Evolutionary conservation across 2,888 invertebrate species (phyloP), one percentile per base, ranked within the genome.

Genomic region (Mongoloraphidia duomilia): DNA sequence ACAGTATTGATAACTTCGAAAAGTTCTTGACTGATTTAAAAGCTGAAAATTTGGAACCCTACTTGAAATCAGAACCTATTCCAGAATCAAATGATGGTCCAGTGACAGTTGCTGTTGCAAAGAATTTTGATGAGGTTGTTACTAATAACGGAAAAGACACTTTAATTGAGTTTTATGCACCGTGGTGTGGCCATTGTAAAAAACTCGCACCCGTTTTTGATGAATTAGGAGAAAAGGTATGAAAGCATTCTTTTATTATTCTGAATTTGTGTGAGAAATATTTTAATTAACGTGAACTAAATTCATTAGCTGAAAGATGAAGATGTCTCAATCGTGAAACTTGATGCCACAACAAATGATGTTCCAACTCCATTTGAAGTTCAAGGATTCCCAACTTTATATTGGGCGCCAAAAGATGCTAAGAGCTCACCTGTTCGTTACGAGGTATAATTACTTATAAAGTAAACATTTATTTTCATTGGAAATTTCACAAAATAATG

Each of bases 161-260:
- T 3, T 76, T 99, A 41, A 79, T 98, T 57, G 97, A 99, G 72
- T 98, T 98, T 74, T 98, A 98, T 69, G 97, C 97, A 36, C 96
- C 96, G 1, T 97, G 96, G 96, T 95, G 94, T 67, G 96, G 97
- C 57, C 97, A 98, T 65, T 99, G 98, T 75, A 97, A 98, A 71
- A 89, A 88, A 67, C 75, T 99, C 44, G 77, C 90, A 2, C 98
- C 98, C 14, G 76, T 90, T 48, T 98, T 79, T 69, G 95, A 96
- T 51, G 95, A 98, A 68, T 75, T 98, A 35, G 98, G 89, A 38
- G 82, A 84, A 50, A 89, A 88, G 73, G 80, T 82, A 64, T 56
- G 54, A 26, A 26, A 26, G 26, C 26, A 26, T 6, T 26, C 2
- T 17, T 52, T 46, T 41, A 34, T 34, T 48, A 14, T 40, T 39